These are phyloP conservation scores for Rhincodon typus DNA, from an alignment of 2,797 vertebrate species.

Conservation along the genomic window DNA sequence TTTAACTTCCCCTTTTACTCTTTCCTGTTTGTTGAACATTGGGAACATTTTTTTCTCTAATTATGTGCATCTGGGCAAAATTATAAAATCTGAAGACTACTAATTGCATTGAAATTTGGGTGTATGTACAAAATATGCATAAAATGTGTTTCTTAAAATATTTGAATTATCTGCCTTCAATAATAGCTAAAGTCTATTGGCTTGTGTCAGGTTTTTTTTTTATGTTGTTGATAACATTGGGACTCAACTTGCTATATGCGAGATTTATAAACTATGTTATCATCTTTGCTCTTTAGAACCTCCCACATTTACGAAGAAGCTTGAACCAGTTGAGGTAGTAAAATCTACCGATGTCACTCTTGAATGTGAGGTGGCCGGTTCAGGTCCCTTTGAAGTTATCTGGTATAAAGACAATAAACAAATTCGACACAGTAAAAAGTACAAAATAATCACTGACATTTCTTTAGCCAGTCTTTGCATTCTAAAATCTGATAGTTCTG, in stretches of 20 bases:
- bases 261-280: not conserved
- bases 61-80: not conserved
- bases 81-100: not conserved
- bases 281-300: constrained; percentile 35
- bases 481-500: constrained; percentile 73
- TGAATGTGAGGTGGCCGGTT: constrained; percentile 80
- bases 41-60: not conserved
- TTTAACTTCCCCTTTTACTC: not conserved
- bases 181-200: not conserved
- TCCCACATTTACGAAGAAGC: constrained; percentile 51
- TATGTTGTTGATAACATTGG: not conserved
- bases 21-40: not conserved
- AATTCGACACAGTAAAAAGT: constrained; percentile 81
- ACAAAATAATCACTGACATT: constrained; percentile 76
- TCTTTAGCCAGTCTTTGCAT: constrained; percentile 70
- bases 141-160: not conserved
- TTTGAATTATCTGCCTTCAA: not conserved
- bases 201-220: not conserved
- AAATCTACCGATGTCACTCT: constrained; percentile 83
- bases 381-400: constrained; percentile 78
- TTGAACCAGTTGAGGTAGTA: constrained; percentile 82
- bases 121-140: not conserved
- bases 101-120: not conserved
- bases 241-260: not conserved
- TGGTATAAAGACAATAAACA: constrained; percentile 83